Base-by-base conservation (phyloP, 2,888 invertebrate species). In the Boloria euphrosyne region DNA sequence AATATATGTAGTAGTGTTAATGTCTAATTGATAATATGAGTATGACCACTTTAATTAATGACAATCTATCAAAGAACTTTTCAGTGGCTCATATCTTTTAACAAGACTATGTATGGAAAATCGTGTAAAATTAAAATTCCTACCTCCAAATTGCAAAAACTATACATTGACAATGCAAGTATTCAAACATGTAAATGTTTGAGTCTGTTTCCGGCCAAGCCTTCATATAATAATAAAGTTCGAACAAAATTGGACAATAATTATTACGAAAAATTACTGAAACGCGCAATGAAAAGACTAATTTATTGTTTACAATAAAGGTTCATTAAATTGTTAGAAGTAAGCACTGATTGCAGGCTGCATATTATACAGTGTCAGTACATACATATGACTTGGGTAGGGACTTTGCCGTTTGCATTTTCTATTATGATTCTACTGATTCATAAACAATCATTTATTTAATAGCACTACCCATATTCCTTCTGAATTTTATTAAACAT, bases 21-120 rank as follows among this genome's bases (percentile, higher is more conserved):
- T 57, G 44, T 57, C 43, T 46, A 18, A 22, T 44, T 38, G 7
- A 7, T 44, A 44, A 22, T 43, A n/a, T 44, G 4, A 44, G 6
- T 55, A 55, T 14, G 18, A 57, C 4, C 10, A 38, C 31, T 38
- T 38, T 38, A 57, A 46, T 14, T 18, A 43, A 50, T n/a, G n/a
- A n/a, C n/a, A 50, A 43, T 4, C n/a, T 22, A 22, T 55, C 44
- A 44, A 57, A 13, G 46, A 46, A 57, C 46, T 46, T 57, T n/a
- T 57, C 57, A 46, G 57, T 57, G 46, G 57, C 57, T 46, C 46
- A 57, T 57, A 57, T 57, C n/a, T 57, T 57, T 46, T 46, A 22
- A 22, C 22, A 38, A 38, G 31, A 38, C 31, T 10, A 38, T 44
- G 17, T 13, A 44, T 10, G 14, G 5, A 13, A 43, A 43, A 22